Evolutionary conservation across 1,140 invertebrate genomes (phyloP).

Genomic region (Drosophila ananassae): DNA sequence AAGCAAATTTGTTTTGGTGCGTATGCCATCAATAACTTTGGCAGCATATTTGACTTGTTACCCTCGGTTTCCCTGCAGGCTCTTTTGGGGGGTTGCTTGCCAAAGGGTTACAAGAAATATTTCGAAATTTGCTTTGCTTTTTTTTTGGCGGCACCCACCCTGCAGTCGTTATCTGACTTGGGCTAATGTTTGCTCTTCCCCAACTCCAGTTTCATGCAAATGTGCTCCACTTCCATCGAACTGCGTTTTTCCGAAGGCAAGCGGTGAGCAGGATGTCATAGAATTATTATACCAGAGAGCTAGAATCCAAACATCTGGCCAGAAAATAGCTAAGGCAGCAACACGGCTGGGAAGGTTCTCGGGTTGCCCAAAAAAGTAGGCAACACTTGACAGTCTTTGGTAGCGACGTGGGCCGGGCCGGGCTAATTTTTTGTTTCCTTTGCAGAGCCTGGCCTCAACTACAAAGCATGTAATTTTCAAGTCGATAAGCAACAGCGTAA

Average conservation of each 20-base stretch:
- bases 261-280: neutral
- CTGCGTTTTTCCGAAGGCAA: neutral
- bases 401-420: constrained; percentile 25
- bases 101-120: constrained; percentile 40
- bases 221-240: constrained; percentile 40
- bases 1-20: constrained; percentile 81
- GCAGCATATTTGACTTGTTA: constrained; percentile 73
- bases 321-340: neutral
- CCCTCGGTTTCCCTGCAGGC: neutral
- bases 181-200: constrained; percentile 44
- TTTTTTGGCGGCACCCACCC: constrained; percentile 16
- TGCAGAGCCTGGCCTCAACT: constrained; percentile 23
- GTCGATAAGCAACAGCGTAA: constrained; percentile 69
- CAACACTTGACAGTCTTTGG: constrained; percentile 61
- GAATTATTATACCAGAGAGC: neutral
- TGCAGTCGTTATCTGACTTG: constrained; percentile 30
- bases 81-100: constrained; percentile 15
- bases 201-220: constrained; percentile 63
- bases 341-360: constrained; percentile 7
- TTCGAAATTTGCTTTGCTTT: constrained; percentile 24
- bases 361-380: constrained; percentile 68
- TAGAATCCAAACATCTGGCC: neutral
- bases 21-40: constrained; percentile 78
- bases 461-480: constrained; percentile 62
- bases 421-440: constrained; percentile 73